Base-by-base conservation (phyloP, 2,113 vertebrate genomes). In the Gallinago paraguaiae region DNA sequence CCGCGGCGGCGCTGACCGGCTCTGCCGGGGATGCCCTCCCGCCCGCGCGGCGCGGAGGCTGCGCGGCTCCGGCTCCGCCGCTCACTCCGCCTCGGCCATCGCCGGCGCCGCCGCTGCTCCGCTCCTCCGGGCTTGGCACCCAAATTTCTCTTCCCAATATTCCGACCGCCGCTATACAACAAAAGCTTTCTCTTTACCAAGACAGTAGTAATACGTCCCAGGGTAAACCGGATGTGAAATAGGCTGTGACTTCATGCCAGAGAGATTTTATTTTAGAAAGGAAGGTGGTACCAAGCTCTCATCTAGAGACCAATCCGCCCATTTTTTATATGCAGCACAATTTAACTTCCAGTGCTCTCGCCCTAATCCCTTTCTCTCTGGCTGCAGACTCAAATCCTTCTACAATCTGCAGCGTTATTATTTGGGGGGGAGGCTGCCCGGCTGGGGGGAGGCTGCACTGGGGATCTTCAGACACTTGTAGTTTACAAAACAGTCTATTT, bases 241-340 rank as follows among this genome's bases (percentile, higher is more conserved):
- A 98, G 98, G 97, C 98, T 98, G 98, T 98, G 98, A 98, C 98
- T 99, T 98, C 98, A 98, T 98, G 98, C 98, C 98, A 98, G 97
- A 98, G 98, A 98, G 98, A 97, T 99, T 98, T 98, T 98, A 98
- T 98, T 98, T 98, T 98, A 98, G 98, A 98, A 98, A 98, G 98
- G 98, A 98, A 98, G 98, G 98, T 98, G 98, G 98, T 98, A 98
- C 98, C 98, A 98, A 98, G 97, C 98, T 98, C 98, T 98, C 97
- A 98, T 98, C 98, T 98, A 97, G 98, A 98, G 98, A 98, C 98
- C 97, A 98, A 98, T 98, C 98, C 99, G 99, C 98, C 98, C 98
- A 98, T 99, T 97, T 98, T 98, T 98, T 98, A 99, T 98, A 98
- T 98, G 99, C 98, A 99, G 98, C 98, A 98, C 98, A 98, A 98